Evolutionary conservation across 1,140 invertebrate genomes (phyloP), one percentile per base, ranked within the genome.

Genomic region (Apis florea): DNA sequence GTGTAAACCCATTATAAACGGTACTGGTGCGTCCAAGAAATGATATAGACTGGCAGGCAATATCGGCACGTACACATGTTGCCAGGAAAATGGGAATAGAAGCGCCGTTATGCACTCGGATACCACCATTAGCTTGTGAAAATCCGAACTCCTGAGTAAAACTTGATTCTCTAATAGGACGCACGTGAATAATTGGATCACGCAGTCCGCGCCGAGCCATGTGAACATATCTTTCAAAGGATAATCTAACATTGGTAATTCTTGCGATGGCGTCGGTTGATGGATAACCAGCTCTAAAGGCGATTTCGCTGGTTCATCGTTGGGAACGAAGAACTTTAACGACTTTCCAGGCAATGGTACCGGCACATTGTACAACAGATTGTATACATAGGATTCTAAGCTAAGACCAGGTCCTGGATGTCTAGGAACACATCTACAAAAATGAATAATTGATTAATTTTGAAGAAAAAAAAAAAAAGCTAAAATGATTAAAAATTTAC

Each of bases 61-160:
- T 90, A 99, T 99, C 10, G 99, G 99, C 47, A 99, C 99, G 94
- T 99, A 99, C 0, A 99, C 98, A 93, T 99, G 98, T 74, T 98
- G 98, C 99, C 99, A 99, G 11, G 96, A 94, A 92, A 99, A 99
- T 0, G 99, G 99, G 91, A 99, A 98, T 8, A 99, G 93, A 40
- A 99, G 94, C 1, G 97, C 95, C 51, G 96, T 97, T 68, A 99
- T 96, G 87, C 97, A 97, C 94, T 99, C 99, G 21, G 98, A 98
- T 4, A 99, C 98, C 66, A 99, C 94, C 98, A 99, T 99, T 82
- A 99, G 94, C 90, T 97, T 96, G 93, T 99, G 97, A 93, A 98
- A 98, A 94, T 99, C 98, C 96, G 95, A 76, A 72, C 98, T 99
- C 91, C 97, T 96, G 17, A 99, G 94, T 56, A 99, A 94, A 59